Percentiles rank a stretch among this genome's conserved stretches.
phyloP scores from a whole-genome alignment of 2,113 vertebrate species.

The Lepus timidus region DNA sequence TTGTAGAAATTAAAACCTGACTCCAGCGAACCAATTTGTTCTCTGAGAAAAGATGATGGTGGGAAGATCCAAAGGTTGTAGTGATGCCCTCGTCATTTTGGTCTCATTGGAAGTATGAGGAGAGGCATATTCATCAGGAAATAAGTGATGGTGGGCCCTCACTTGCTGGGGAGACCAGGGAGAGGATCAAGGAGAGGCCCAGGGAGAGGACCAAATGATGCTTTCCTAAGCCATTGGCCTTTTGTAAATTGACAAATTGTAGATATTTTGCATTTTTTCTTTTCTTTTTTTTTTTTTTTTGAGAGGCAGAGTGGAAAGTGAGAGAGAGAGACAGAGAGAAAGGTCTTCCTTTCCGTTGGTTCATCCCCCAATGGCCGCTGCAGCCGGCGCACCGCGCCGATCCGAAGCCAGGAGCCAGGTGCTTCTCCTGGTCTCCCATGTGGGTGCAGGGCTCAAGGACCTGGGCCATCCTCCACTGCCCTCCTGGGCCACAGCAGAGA shows the following conservation, averaged over 20 bases:
- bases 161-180: neutral
- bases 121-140: neutral
- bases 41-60: neutral
- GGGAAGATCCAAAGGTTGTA: neutral
- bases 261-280: neutral
- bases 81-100: fast-evolving
- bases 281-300: too few relatives aligned
- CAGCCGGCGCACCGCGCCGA: too few relatives aligned
- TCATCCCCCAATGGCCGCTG: too few relatives aligned
- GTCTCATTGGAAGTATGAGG: fast-evolving
- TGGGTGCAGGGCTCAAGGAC: too few relatives aligned
- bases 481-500: too few relatives aligned
- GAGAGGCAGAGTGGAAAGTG: too few relatives aligned
- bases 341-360: too few relatives aligned
- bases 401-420: too few relatives aligned
- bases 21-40: neutral
- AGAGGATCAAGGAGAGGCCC: too few relatives aligned
- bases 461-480: too few relatives aligned
- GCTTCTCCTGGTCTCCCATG: too few relatives aligned
- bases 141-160: neutral
- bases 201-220: neutral
- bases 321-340: too few relatives aligned
- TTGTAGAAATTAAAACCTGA: neutral
- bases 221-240: neutral
- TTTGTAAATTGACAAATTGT: neutral